Percentiles rank a stretch among this genome's conserved stretches.
Evolutionary conservation across 2,797 vertebrate species (phyloP).

Genomic region (Oceanodroma leucorhoa): DNA sequence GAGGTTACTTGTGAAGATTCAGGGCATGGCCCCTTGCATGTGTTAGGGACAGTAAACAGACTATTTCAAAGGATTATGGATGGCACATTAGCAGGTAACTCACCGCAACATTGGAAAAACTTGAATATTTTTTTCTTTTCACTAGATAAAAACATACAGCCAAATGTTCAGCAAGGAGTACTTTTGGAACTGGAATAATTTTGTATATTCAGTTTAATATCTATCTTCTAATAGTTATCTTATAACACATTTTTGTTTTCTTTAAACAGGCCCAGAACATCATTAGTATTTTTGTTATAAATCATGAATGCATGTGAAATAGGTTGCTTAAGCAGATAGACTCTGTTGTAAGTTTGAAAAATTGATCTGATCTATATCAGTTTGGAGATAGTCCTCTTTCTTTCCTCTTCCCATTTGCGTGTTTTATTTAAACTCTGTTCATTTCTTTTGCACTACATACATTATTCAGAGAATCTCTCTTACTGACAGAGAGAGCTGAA

Average conservation of each 20-base stretch:
- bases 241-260: neutral
- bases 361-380: neutral
- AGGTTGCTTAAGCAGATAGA: neutral
- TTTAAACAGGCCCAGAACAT: neutral
- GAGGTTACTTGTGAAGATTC: constrained; percentile 32
- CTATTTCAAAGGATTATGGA: neutral
- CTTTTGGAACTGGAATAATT: neutral
- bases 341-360: constrained; percentile 14
- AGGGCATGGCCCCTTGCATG: neutral
- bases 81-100: neutral
- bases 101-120: neutral
- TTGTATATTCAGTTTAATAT: neutral
- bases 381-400: neutral
- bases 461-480: constrained; percentile 54
- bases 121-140: neutral
- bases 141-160: neutral
- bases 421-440: constrained; percentile 27
- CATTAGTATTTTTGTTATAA: neutral
- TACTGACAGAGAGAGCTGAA: constrained; percentile 34
- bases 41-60: constrained; percentile 4
- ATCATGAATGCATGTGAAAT: neutral
- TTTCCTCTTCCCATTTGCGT: neutral
- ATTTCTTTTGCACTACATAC: constrained; percentile 39
- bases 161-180: neutral
- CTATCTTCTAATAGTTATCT: neutral